Evolutionary conservation across 2,113 vertebrate genomes (phyloP).

Genomic region (Tachycineta bicolor): DNA sequence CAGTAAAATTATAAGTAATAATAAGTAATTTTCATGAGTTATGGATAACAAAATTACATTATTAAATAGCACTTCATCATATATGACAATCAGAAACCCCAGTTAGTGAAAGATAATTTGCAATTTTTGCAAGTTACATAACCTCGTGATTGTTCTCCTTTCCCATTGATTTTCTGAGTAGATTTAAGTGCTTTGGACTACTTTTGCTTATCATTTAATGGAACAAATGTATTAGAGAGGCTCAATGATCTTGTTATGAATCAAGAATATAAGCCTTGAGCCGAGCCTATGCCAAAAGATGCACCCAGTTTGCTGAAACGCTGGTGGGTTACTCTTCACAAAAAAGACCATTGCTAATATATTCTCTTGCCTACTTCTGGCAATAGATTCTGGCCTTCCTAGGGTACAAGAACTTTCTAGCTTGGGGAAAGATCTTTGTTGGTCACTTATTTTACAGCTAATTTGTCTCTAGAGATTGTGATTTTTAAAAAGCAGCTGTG

Average conservation of each 20-base stretch:
- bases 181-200: constrained; percentile 5
- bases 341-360: background rate
- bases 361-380: background rate
- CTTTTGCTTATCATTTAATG: constrained; percentile 11
- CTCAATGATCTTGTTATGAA: background rate
- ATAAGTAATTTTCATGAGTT: constrained; percentile 54
- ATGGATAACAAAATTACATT: constrained; percentile 36
- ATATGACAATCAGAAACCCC: constrained; percentile 25
- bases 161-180: constrained; percentile 29
- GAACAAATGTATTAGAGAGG: background rate
- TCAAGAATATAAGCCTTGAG: background rate
- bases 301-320: background rate
- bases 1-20: constrained; percentile 28
- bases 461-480: background rate
- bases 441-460: background rate
- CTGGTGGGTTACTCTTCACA: background rate
- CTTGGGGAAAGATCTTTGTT: background rate
- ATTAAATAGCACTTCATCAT: constrained; percentile 53
- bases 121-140: background rate
- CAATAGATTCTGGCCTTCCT: background rate
- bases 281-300: background rate
- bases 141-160: constrained; percentile 1
- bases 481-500: background rate
- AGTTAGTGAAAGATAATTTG: constrained; percentile 19
- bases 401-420: background rate